Evolutionary conservation across 2,797 vertebrate genomes (phyloP).

Genomic region (Crocodylus rhombifer): DNA sequence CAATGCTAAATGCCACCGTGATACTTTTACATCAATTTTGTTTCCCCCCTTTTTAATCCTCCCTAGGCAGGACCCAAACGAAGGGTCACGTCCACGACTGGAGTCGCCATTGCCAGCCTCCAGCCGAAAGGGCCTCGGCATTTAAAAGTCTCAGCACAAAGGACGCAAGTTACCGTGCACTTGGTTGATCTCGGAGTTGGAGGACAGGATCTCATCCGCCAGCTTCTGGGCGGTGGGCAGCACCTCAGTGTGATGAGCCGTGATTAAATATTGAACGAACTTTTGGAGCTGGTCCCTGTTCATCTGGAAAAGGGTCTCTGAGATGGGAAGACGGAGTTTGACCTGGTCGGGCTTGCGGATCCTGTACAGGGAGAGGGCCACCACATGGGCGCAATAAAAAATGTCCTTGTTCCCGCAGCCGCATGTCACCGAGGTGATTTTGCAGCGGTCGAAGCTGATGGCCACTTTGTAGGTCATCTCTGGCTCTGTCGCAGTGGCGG

Average conservation of each 20-base stretch:
- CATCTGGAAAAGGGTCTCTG: constrained; percentile 94
- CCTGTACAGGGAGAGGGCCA: constrained; percentile 96
- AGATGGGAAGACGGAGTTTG: constrained; percentile 92
- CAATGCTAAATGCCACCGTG: rapidly evolving
- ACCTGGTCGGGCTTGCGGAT: constrained; percentile 98
- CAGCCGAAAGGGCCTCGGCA: background rate
- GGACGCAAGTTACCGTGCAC: constrained; percentile 84
- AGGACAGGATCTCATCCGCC: constrained; percentile 92
- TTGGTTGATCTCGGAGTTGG: constrained; percentile 93
- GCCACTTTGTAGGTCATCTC: constrained; percentile 96
- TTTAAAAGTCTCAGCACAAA: background rate
- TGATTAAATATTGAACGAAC: constrained; percentile 93
- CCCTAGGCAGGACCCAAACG: background rate
- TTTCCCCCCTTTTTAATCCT: background rate
- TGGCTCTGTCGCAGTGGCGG: constrained; percentile 89
- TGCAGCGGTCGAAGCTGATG: constrained; percentile 99
- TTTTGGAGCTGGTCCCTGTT: constrained; percentile 93
- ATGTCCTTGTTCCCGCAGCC: constrained; percentile 98
- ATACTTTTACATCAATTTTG: background rate
- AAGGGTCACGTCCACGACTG: background rate
- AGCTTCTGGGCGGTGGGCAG: constrained; percentile 90
- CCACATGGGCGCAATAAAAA: constrained; percentile 98
- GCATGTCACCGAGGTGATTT: constrained; percentile 98
- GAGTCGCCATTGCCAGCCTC: background rate
- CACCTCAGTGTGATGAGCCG: constrained; percentile 89